These are phyloP conservation scores for Coelogynopora nodosa DNA, from an alignment of 2,888 invertebrate genomes.

Conservation along the genomic window DNA sequence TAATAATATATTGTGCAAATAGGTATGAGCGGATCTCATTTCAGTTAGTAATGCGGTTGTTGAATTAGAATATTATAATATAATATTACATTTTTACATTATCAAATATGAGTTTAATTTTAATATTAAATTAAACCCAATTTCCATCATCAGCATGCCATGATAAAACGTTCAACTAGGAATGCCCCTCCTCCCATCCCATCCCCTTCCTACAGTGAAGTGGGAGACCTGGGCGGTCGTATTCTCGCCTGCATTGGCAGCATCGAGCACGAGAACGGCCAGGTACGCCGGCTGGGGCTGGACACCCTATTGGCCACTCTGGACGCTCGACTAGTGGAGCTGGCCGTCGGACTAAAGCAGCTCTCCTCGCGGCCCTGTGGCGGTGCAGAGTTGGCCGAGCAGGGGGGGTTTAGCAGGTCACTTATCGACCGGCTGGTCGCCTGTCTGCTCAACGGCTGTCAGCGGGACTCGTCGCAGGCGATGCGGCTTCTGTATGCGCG, in stretches of 20 bases:
- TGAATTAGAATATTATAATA: too few species aligned
- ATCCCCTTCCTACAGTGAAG: too few species aligned
- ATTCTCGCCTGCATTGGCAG: background rate
- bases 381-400: background rate
- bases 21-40: too few species aligned
- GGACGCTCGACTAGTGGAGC: background rate
- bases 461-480: background rate
- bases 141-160: too few species aligned
- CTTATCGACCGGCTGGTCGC: background rate
- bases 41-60: too few species aligned
- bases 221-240: background rate
- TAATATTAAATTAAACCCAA: too few species aligned
- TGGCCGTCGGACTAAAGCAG: background rate
- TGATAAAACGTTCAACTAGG: too few species aligned
- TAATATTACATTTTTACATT: too few species aligned
- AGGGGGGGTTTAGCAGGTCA: background rate
- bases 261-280: background rate
- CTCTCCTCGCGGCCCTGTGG: background rate
- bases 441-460: constrained; percentile 10
- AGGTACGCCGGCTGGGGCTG: background rate
- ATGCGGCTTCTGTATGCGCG: constrained; percentile 34
- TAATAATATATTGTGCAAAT: too few species aligned
- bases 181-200: too few species aligned
- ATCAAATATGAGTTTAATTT: too few species aligned
- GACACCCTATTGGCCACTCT: background rate